Base-by-base conservation (phyloP, 2,888 invertebrate genomes). In the Dynastes tityus region DNA sequence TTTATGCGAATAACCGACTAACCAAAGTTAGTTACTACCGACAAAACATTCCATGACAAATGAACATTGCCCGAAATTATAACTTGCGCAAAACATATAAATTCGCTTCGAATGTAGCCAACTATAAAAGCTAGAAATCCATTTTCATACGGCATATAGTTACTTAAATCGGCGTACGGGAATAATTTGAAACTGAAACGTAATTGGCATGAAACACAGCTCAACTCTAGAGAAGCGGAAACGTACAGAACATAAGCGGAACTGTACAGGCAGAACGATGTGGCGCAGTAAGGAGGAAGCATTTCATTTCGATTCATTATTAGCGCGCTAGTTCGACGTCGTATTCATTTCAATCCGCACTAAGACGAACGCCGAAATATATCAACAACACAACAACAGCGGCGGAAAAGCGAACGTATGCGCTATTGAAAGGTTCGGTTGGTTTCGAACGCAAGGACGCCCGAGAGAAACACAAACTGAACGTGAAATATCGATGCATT, bases 401-500 rank as follows among this genome's bases (percentile, higher is more conserved):
- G 32, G 32, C 63, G n/a, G 63, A 63, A 63, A 32, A 13, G 63
- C 63, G 32, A 63, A 13, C 6, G 22, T 16, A 58, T 37, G 32
- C 63, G 5, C 9, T 32, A 29, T 29, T 32, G 63, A 29, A 63
- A 63, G 27, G 32, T 32, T 63, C 29, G 9, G 32, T 63, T 13
- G 3, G 29, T 29, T 58, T 22, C 55, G 8, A 58, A 22, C 55
- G 55, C 13, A 58, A 11, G 29, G 16, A 61, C 13, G 16, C 61
- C 27, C 29, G 29, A 63, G 27, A n/a, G 63, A 63, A 37, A 37
- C 32, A 63, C 29, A 63, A 63, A 32, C 63, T 13, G 63, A 63
- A 63, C 63, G 63, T 63, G 32, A 63, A 63, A 63, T 32, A 63
- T 63, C 32, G 63, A 63, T 63, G 32, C 63, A 63, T 63, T 63